Evolutionary conservation across 37 sponge, comb jelly and placozoan species (phyloP).

Genomic region (Halichondria panicea): DNA sequence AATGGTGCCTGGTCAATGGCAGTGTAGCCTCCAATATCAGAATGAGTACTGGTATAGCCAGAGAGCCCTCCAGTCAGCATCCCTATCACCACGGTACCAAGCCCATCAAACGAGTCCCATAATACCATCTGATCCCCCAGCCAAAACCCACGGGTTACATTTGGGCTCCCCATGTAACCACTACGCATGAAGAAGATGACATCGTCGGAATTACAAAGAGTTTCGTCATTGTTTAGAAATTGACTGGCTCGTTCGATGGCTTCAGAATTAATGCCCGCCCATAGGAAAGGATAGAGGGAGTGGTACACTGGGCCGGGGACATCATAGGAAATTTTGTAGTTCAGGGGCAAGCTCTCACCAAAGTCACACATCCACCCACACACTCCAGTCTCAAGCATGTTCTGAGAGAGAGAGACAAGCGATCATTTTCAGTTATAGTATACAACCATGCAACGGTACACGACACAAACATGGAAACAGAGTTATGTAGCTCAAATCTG

Average conservation of each 20-base stretch:
- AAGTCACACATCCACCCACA: conserved; percentile 88
- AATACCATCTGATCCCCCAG: conserved; percentile 79
- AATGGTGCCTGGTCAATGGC: conserved; percentile 19
- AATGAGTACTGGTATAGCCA: conserved; percentile 63
- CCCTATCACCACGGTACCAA: conserved; percentile 65
- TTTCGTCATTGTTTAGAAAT: not conserved
- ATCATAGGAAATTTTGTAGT: too few relatives aligned
- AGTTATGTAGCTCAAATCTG: too few relatives aligned
- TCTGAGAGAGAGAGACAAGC: conserved; percentile 49
- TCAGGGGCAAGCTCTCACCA: conserved; percentile 77
- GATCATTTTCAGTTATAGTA: too few relatives aligned
- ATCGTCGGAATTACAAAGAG: conserved; percentile 18
- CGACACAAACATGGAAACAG: too few relatives aligned
- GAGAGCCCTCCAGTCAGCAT: conserved; percentile 62
- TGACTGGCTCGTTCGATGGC: conserved; percentile 33
- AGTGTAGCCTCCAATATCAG: conserved; percentile 89
- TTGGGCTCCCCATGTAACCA: conserved; percentile 46
- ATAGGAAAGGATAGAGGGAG: conserved; percentile 49
- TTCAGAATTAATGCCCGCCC: conserved; percentile 65
- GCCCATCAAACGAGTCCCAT: conserved; percentile 78
- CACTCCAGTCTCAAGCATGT: conserved; percentile 67
- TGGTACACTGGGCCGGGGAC: conserved; percentile 39
- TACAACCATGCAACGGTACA: too few relatives aligned
- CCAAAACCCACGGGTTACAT: conserved; percentile 61
- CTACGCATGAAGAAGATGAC: conserved; percentile 82